Conservation (phyloP, 2,797 vertebrate genomes). For the Tympanoctomys barrerae region DNA sequence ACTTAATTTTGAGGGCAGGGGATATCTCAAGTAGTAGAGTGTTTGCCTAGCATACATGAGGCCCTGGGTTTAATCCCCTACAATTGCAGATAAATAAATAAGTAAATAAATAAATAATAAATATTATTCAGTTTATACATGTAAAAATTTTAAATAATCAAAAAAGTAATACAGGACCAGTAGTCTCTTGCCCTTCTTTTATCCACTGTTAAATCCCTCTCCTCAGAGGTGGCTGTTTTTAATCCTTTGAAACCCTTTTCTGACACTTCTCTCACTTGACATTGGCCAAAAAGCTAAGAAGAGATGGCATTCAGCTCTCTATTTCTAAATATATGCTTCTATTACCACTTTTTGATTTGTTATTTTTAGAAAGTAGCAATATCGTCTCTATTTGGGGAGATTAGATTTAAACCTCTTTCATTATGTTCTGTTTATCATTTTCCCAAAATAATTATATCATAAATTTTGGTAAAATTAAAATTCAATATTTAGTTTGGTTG, state of each 20-base stretch:
- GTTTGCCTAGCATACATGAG: neutral
- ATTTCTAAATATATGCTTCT: neutral
- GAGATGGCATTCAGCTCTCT: neutral
- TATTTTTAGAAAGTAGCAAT: slow-evolving; percentile 15
- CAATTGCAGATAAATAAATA: neutral
- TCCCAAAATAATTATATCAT: neutral
- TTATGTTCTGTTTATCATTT: neutral
- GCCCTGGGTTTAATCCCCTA: neutral
- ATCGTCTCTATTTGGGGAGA: neutral
- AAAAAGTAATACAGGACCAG: neutral
- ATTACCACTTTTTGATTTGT: slow-evolving; percentile 25
- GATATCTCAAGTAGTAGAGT: neutral
- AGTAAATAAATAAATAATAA: neutral
- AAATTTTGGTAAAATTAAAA: slow-evolving; percentile 44
- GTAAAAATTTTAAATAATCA: neutral
- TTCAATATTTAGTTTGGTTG: slow-evolving; percentile 34
- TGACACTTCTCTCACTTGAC: neutral
- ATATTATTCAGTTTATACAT: neutral
- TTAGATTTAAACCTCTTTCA: neutral
- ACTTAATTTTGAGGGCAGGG: neutral
- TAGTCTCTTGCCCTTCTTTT: neutral
- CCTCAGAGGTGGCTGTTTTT: neutral
- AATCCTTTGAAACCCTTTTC: neutral
- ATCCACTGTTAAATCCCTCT: neutral
- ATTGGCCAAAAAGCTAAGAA: neutral